Base-by-base conservation (phyloP, 2,113 vertebrate species). In the Percina caprodes region DNA sequence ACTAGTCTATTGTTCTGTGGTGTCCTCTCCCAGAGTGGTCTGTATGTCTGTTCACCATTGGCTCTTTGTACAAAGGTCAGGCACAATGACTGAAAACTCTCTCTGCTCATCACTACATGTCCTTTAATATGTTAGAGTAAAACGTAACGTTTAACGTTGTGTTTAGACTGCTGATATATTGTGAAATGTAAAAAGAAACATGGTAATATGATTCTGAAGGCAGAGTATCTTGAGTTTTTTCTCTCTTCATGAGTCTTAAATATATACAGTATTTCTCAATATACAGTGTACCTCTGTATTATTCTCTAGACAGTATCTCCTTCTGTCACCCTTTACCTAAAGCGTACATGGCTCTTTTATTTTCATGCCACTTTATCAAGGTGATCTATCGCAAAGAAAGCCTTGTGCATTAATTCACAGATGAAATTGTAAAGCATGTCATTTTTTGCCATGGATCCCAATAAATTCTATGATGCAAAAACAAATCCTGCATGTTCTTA, bases 391-490 rank as follows among this genome's bases (percentile, higher is more conserved):
- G 21, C 35, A 54, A 60, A 5, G 3, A 69, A 78, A 56, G 62
- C 51, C 66, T n/a, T 78, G 55, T 65, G 18, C 21, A 55, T 74
- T 80, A 16, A 63, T 79, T 84, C 52, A 51, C 30, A 56, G 42
- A 74, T 77, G 6, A 71, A 66, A 65, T 51, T 84, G 84, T 83
- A 60, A 46, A 72, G 66, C 49, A 33, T 58, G 63, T 51, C 0
- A 42, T 87, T 80, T 82, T 67, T 56, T 67, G 39, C 39, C 67
- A 79, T 79, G 63, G 26, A 86, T 70, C 69, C 54, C 18, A 93
- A 91, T 92, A 93, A 93, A 93, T 81, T 79, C 15, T 88, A 69
- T 73, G 59, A 86, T 65, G 54, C 10, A 21, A 80, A 86, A 78
- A 35, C 9, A 69, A 19, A 60, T 39, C 15, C 21, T 56, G 58